Evolutionary conservation across 1,140 invertebrate genomes (phyloP).

Genomic region (Zaprionus nigranus): DNA sequence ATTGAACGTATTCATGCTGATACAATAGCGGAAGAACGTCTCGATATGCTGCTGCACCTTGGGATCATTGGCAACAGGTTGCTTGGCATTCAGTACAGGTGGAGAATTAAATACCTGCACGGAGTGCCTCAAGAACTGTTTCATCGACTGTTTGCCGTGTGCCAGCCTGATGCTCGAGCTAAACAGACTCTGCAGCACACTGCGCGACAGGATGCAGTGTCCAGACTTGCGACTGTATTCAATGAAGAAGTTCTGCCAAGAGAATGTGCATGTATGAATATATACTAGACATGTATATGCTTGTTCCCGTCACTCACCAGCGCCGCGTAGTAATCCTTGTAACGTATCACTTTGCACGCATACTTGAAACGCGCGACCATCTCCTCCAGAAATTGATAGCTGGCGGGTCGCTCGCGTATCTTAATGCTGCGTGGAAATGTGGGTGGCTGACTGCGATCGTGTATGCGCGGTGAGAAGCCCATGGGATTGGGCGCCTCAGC

Average conservation of each 20-base stretch:
- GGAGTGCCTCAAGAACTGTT: conserved; percentile 94
- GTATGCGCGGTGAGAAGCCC: conserved; percentile 98
- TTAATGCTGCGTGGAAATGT: conserved; percentile 99
- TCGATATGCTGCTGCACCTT: conserved; percentile 89
- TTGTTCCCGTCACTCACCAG: conserved; percentile 86
- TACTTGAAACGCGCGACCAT: conserved; percentile 92
- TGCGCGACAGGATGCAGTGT: conserved; percentile 97
- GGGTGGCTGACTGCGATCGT: conserved; percentile 96
- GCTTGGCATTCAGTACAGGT: conserved; percentile 91
- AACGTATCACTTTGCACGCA: conserved; percentile 92
- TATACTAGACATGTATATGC: neutral
- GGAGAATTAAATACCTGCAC: conserved; percentile 94
- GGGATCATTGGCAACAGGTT: conserved; percentile 87
- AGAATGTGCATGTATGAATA: neutral
- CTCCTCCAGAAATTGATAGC: conserved; percentile 93
- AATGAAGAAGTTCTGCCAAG: conserved; percentile 95
- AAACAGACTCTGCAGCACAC: conserved; percentile 94
- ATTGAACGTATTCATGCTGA: conserved; percentile 91
- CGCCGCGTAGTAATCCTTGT: conserved; percentile 92
- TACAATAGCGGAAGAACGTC: conserved; percentile 93
- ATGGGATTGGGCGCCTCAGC: conserved; percentile 88
- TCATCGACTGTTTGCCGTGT: conserved; percentile 87
- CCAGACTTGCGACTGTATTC: conserved; percentile 94
- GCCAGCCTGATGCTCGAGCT: conserved; percentile 85
- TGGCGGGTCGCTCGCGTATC: conserved; percentile 93